Evolutionary conservation across 2,113 vertebrate species (phyloP).

Genomic region (Proterorhinus semilunaris): DNA sequence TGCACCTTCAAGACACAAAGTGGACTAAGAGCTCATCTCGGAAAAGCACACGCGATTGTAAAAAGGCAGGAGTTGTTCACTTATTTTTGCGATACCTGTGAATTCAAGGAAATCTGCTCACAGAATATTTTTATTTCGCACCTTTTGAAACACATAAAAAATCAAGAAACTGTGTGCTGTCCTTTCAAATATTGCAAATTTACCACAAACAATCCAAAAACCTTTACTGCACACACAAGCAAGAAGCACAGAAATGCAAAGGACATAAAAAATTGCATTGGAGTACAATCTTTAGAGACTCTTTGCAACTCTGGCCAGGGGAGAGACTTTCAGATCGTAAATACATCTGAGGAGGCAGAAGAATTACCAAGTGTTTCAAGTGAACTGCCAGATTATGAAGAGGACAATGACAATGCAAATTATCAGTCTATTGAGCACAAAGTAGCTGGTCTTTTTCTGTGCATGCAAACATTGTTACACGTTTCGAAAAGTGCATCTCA

Average conservation of each 20-base stretch:
- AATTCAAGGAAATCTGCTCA: not conserved
- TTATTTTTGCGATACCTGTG: not conserved
- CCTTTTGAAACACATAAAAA: not conserved
- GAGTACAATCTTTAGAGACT: not conserved
- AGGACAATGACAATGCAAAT: not conserved
- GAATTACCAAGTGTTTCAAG: not conserved
- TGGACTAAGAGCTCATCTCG: not conserved
- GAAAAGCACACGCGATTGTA: not conserved
- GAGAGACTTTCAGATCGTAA: not conserved
- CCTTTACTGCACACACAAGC: slow-evolving; percentile 3
- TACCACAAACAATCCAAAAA: not conserved
- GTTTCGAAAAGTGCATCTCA: slow-evolving; percentile 27
- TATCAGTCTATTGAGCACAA: slow-evolving; percentile 25
- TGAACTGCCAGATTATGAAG: not conserved
- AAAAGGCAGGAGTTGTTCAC: not conserved
- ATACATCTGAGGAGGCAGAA: not conserved
- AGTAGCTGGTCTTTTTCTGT: slow-evolving; percentile 28
- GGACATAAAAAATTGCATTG: not conserved
- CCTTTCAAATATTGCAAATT: not conserved
- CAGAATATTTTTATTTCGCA: not conserved
- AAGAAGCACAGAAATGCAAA: slow-evolving; percentile 13
- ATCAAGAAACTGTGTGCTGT: not conserved
- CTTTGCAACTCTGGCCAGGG: not conserved
- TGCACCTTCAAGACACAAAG: not conserved
- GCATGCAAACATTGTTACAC: slow-evolving; percentile 34